phyloP scores from a whole-genome alignment of 1,140 invertebrate genomes.

The Archegozetes longisetosus region DNA sequence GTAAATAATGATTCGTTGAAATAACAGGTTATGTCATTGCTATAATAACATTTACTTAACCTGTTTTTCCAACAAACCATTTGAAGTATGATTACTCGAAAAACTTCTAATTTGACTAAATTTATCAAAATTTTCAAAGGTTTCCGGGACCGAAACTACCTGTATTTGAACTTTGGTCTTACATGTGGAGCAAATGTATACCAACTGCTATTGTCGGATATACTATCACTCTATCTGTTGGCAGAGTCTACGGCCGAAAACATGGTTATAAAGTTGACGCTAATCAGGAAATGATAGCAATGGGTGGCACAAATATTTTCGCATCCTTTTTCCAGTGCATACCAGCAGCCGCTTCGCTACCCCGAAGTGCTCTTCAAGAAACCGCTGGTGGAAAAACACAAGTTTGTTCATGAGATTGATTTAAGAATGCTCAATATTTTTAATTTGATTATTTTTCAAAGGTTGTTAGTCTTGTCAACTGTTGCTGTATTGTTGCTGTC shows the following conservation, averaged over 20 bases:
- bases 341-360: constrained; percentile 2
- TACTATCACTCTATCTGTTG: constrained; percentile 79
- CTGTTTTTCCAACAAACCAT: too few species aligned
- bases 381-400: constrained; percentile 12
- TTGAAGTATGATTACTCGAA: neutral
- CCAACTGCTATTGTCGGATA: constrained; percentile 66
- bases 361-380: constrained; percentile 14
- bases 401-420: too few species aligned
- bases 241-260: constrained; percentile 70
- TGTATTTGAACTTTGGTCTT: neutral
- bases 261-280: constrained; percentile 21
- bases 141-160: neutral
- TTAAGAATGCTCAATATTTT: too few species aligned
- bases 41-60: too few species aligned
- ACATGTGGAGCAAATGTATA: neutral
- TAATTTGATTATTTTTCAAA: too few species aligned
- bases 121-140: too few species aligned
- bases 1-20: too few species aligned
- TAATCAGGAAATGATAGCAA: constrained; percentile 25
- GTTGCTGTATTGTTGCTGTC: constrained; percentile 48
- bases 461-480: constrained; percentile 41
- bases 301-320: constrained; percentile 22
- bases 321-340: constrained; percentile 24
- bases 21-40: too few species aligned
- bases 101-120: neutral